Conservation (phyloP, 2,113 vertebrate genomes). For the Podarcis raffonei region DNA sequence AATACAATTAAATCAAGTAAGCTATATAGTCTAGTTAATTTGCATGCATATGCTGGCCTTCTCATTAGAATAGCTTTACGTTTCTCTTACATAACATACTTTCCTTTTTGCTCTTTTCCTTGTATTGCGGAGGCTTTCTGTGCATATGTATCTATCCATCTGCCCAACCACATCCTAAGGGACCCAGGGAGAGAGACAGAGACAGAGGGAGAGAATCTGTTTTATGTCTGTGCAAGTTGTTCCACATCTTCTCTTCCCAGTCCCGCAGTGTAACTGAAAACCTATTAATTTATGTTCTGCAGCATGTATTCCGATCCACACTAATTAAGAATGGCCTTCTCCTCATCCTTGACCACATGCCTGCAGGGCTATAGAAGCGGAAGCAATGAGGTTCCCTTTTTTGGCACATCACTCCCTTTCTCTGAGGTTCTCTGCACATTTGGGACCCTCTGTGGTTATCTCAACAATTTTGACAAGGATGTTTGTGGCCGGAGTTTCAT, state of each 20-base stretch:
- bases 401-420: neutral
- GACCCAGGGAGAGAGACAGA: constrained; percentile 17
- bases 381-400: neutral
- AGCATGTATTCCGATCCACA: constrained; percentile 4
- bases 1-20: constrained; percentile 3
- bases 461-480: neutral
- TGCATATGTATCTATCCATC: constrained; percentile 27
- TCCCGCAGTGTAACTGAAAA: constrained; percentile 36
- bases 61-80: neutral
- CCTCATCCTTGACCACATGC: constrained; percentile 14
- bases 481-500: constrained; percentile 39
- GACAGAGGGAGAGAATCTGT: neutral
- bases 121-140: constrained; percentile 1
- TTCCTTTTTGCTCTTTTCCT: neutral
- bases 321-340: neutral
- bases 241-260: constrained; percentile 14
- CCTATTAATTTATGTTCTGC: constrained; percentile 31
- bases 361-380: neutral
- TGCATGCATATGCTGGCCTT: neutral
- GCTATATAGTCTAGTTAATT: neutral
- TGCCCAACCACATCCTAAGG: constrained; percentile 48
- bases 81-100: constrained; percentile 21
- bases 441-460: neutral
- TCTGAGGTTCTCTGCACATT: neutral
- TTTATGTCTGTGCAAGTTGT: constrained; percentile 17